Evolutionary conservation across 2,113 vertebrate genomes (phyloP).

Genomic region (Passer domesticus): DNA sequence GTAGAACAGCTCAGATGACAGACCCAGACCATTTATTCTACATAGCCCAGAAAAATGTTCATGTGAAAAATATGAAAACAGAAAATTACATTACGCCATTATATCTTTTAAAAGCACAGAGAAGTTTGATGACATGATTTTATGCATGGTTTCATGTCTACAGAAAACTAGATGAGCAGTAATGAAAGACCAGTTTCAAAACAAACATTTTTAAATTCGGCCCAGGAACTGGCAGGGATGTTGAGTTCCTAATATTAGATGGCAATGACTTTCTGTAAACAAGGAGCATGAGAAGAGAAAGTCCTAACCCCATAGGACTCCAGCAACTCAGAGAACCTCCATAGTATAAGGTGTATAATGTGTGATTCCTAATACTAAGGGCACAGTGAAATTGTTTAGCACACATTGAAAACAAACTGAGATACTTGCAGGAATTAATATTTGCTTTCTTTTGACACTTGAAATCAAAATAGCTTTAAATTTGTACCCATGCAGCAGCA

Average conservation of each 20-base stretch:
- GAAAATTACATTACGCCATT: not conserved
- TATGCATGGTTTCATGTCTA: not conserved
- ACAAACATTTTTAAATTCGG: conserved; percentile 49
- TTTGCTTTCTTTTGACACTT: not conserved
- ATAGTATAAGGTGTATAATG: not conserved
- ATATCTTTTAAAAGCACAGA: not conserved
- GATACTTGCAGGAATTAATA: not conserved
- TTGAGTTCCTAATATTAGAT: conserved; percentile 61
- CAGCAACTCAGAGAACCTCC: not conserved
- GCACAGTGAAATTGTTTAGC: not conserved
- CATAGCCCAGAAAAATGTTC: not conserved
- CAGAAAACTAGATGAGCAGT: conserved; percentile 4
- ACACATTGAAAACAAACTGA: not conserved
- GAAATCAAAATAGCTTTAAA: not conserved
- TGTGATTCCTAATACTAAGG: not conserved
- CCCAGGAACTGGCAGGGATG: conserved; percentile 48
- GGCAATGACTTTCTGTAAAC: conserved; percentile 39
- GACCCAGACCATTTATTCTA: not conserved
- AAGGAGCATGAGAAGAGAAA: conserved; percentile 59
- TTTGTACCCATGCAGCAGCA: not conserved
- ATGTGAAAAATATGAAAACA: not conserved
- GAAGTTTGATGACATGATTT: not conserved
- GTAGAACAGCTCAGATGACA: not conserved
- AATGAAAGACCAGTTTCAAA: conserved; percentile 48
- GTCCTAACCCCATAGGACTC: not conserved